These are phyloP conservation scores for Pandemis cinnamomeana DNA, from an alignment of 2,888 invertebrate species.

Conservation along the genomic window DNA sequence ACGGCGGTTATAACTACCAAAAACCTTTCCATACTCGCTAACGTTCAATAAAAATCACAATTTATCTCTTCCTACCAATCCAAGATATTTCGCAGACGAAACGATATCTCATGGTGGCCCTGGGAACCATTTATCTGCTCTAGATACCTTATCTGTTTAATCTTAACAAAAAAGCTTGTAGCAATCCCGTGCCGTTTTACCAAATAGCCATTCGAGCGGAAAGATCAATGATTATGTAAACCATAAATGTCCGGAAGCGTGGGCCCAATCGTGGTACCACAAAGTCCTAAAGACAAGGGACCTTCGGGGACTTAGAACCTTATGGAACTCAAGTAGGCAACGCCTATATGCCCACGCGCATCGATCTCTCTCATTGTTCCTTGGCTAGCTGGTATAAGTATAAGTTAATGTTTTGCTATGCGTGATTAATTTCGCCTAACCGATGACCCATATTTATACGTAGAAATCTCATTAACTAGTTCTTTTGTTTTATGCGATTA, in stretches of 20 bases:
- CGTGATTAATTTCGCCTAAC: slow-evolving; percentile 50
- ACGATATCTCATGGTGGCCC: slow-evolving; percentile 34
- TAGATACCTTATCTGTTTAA: slow-evolving; percentile 35
- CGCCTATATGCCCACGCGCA: slow-evolving; percentile 66
- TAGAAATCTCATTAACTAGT: background rate
- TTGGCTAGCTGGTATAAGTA: slow-evolving; percentile 48
- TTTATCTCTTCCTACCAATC: background rate
- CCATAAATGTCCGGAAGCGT: slow-evolving; percentile 67
- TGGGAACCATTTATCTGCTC: slow-evolving; percentile 32
- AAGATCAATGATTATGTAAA: slow-evolving; percentile 67
- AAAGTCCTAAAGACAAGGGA: slow-evolving; percentile 53
- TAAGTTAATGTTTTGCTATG: slow-evolving; percentile 50
- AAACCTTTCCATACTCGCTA: background rate
- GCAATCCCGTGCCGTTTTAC: slow-evolving; percentile 32
- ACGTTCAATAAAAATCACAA: background rate
- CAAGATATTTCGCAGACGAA: slow-evolving; percentile 16
- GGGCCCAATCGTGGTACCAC: slow-evolving; percentile 57
- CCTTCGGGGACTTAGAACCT: slow-evolving; percentile 55
- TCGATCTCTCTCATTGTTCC: slow-evolving; percentile 72
- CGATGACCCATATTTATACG: slow-evolving; percentile 27
- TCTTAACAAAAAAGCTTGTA: slow-evolving; percentile 29
- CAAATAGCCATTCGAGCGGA: slow-evolving; percentile 65
- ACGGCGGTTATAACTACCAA: too few species aligned
- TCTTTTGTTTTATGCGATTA: background rate
- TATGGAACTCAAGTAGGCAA: slow-evolving; percentile 48